These are phyloP conservation scores for Alexandromys fortis DNA, from an alignment of 2,113 vertebrate genomes.

Conservation along the genomic window DNA sequence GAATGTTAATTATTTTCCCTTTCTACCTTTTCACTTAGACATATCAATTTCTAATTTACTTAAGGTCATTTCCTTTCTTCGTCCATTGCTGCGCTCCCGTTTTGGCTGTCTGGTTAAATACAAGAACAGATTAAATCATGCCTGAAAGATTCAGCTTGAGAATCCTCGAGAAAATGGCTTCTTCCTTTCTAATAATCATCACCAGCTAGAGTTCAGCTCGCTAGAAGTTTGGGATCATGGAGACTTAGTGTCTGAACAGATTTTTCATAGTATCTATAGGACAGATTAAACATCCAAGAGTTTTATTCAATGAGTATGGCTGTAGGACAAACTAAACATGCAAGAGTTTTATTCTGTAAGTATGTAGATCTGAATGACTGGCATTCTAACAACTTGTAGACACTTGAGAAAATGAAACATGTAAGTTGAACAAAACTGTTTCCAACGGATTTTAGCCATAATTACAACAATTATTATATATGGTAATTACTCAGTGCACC, in stretches of 20 bases:
- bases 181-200: neutral
- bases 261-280: neutral
- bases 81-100: neutral
- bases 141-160: neutral
- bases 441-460: constrained; percentile 34
- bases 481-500: neutral
- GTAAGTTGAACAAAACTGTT: neutral
- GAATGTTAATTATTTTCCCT: neutral
- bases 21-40: neutral
- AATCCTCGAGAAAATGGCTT: neutral
- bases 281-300: neutral
- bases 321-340: neutral
- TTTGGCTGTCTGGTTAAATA: neutral
- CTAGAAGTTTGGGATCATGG: neutral
- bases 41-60: neutral
- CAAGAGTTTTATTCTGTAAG: neutral
- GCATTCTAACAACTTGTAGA: neutral
- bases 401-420: constrained; percentile 9
- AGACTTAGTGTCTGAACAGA: neutral
- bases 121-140: neutral
- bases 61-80: neutral
- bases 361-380: neutral
- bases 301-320: neutral
- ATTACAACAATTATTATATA: neutral
- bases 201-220: neutral